Base-by-base conservation (phyloP, 2,888 invertebrate species). In the Coecobrya sp. region DNA sequence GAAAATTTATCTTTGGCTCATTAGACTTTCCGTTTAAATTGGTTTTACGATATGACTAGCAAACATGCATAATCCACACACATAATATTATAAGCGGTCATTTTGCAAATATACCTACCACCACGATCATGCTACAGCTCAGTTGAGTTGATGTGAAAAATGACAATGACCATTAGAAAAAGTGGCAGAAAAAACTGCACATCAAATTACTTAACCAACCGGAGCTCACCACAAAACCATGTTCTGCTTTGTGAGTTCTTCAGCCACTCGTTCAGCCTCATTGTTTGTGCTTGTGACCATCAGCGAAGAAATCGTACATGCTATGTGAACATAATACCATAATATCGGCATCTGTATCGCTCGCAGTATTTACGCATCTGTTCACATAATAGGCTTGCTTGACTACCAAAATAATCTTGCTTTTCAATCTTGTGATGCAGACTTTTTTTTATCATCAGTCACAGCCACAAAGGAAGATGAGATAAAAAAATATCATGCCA, bases 131-230 rank as follows among this genome's bases (percentile, higher is more conserved):
- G 13, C 84, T 42, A 62, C 65, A 84, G 45, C 36, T 55, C n/a
- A 45, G 81, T 22, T 36, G 25, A 49, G 79, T 65, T 87, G 25
- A 82, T 86, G 84, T 65, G 86, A 86, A 79, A 81, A 86, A 91
- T 91, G 91, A 91, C 86, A 91, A 91, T 91, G 86, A 85, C 86
- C 86, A 91, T 30, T 86, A 59, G 62, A 55, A 73, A 55, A 70
- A 81, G 73, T 90, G 86, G 76, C 52, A 86, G 70, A 86, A 86
- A 91, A 91, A 91, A 91, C 52, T 86, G 90, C 90, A 90, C 90
- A 90, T 90, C 90, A 90, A 90, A 90, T 90, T 86, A 90, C 90
- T 91, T 91, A 86, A 86, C 91, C 91, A 91, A 86, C 91, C 86
- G 30, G 84, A 81, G 84, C 89, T 89, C 42, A 84, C 89, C 89